Conservation (phyloP, 2,888 invertebrate genomes). For the Sisyra nigra region DNA sequence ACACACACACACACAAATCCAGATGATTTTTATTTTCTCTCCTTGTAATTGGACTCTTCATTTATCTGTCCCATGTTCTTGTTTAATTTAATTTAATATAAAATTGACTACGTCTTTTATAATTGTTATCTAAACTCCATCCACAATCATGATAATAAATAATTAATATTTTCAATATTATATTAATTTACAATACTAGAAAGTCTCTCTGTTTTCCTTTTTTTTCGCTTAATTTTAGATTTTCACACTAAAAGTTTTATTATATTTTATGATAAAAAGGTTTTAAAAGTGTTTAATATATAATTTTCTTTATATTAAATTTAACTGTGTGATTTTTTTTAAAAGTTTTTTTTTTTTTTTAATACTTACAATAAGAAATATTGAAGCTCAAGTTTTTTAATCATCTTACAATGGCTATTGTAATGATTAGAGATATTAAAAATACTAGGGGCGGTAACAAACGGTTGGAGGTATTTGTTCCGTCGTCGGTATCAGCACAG, state of each 20-base stretch:
- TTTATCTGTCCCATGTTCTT: slow-evolving; percentile 4
- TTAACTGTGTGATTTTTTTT: slow-evolving; percentile 2
- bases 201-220: slow-evolving; percentile 5
- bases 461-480: slow-evolving; percentile 15
- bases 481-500: slow-evolving; percentile 18
- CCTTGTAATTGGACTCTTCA: neutral
- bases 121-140: neutral
- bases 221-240: too few relatives aligned
- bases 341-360: slow-evolving; percentile 1
- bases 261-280: neutral
- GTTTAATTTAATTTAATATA: slow-evolving; percentile 6
- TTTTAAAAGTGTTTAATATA: slow-evolving; percentile 1
- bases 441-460: slow-evolving; percentile 18
- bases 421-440: slow-evolving; percentile 15
- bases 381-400: slow-evolving; percentile 17
- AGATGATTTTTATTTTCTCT: slow-evolving; percentile 1
- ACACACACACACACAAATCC: neutral
- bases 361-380: slow-evolving; percentile 9
- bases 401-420: slow-evolving; percentile 20
- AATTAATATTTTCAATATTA: slow-evolving; percentile 1
- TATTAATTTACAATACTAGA: slow-evolving; percentile 4
- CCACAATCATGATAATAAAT: slow-evolving; percentile 5
- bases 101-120: slow-evolving; percentile 7
- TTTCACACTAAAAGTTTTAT: slow-evolving; percentile 2
- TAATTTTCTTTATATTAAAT: neutral